Conservation (phyloP, 2,113 vertebrate species). For the Gnathonemus echidnorhynchus region DNA sequence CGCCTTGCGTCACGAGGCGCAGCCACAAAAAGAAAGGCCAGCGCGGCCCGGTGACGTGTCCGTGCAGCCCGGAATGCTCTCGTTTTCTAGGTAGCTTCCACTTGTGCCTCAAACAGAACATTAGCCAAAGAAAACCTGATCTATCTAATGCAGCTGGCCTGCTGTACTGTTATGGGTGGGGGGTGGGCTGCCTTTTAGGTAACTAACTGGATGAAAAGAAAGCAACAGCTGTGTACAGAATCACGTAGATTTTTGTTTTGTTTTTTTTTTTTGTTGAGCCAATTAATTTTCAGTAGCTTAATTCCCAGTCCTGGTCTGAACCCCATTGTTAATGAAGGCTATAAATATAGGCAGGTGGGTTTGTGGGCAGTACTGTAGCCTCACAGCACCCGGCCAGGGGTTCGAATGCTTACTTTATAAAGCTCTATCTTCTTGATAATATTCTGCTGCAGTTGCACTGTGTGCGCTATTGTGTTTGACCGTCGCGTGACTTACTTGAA, state of each 20-base stretch:
- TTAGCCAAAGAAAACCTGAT: constrained; percentile 51
- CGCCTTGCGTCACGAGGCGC: constrained; percentile 37
- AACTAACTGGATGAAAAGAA: neutral
- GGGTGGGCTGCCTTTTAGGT: constrained; percentile 23
- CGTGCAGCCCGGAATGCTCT: neutral
- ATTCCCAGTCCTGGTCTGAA: neutral
- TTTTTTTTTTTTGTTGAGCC: neutral
- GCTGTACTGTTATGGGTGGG: constrained; percentile 42
- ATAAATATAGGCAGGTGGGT: neutral
- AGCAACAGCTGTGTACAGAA: neutral
- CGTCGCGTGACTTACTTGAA: neutral
- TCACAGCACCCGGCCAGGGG: neutral
- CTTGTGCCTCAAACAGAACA: constrained; percentile 25
- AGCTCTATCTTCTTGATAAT: neutral
- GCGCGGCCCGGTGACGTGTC: neutral
- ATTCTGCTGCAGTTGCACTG: neutral
- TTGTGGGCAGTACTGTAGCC: neutral
- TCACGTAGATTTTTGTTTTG: neutral
- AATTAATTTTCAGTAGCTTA: neutral
- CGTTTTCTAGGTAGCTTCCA: constrained; percentile 8
- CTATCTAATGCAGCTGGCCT: constrained; percentile 55
- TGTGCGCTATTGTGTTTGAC: neutral
- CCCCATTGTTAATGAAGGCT: neutral
- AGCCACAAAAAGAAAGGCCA: constrained; percentile 24
- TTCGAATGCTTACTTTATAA: neutral